phyloP scores from a whole-genome alignment of 2,888 invertebrate genomes.

The Andrena bicolor region DNA sequence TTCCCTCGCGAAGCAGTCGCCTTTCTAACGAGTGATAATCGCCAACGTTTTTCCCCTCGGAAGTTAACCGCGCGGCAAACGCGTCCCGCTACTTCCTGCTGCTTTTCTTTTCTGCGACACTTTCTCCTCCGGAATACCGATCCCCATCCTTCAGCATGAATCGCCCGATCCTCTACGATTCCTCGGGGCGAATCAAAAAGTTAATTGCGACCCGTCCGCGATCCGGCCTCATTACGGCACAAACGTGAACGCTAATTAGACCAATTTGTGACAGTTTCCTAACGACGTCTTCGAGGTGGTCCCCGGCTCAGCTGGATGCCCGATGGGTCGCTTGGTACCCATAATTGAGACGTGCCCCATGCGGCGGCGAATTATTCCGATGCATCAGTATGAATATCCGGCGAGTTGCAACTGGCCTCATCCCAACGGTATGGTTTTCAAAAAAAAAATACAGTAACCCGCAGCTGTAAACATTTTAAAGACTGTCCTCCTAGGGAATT shows the following conservation, averaged over 20 bases:
- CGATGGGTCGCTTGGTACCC: constrained; percentile 37
- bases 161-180: constrained; percentile 17
- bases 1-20: constrained; percentile 53
- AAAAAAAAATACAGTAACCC: constrained; percentile 14
- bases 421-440: constrained; percentile 4
- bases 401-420: background rate
- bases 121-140: constrained; percentile 53
- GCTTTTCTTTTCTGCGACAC: constrained; percentile 47
- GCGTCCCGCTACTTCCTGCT: constrained; percentile 15
- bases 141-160: background rate
- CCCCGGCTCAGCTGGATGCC: constrained; percentile 33
- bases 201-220: constrained; percentile 68
- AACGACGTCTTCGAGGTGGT: constrained; percentile 75
- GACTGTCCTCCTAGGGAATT: background rate
- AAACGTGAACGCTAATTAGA: constrained; percentile 75
- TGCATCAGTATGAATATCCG: constrained; percentile 29
- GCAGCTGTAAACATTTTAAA: background rate
- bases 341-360: constrained; percentile 68
- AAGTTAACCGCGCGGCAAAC: constrained; percentile 10
- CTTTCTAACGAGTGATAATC: constrained; percentile 59
- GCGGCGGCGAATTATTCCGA: constrained; percentile 57
- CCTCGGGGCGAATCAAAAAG: constrained; percentile 60
- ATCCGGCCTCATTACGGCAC: constrained; percentile 72
- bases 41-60: constrained; percentile 23
- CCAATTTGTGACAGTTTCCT: constrained; percentile 76